Conservation (phyloP, 1,140 invertebrate genomes). For the Trichonephila clavipes region DNA sequence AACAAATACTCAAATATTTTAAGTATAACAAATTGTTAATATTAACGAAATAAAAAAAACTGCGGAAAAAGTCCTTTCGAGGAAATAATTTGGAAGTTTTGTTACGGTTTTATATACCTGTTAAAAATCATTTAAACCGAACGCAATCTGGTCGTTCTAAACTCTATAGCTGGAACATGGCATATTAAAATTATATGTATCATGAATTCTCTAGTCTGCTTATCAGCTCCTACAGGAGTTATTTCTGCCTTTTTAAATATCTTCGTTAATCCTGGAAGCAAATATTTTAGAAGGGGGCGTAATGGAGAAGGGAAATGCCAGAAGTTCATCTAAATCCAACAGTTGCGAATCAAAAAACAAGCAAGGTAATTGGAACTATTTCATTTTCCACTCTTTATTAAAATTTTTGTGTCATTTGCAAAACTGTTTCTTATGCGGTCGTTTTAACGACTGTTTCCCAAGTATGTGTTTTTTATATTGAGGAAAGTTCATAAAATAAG, state of each 20-base stretch:
- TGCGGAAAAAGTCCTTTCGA: not conserved
- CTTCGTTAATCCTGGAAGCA: constrained; percentile 57
- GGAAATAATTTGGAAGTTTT: constrained; percentile 1
- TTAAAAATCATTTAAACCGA: constrained; percentile 2
- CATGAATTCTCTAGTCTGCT: constrained; percentile 62
- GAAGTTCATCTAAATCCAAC: constrained; percentile 50
- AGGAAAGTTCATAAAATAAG: no score
- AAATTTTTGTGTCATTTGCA: no score
- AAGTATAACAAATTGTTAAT: not conserved
- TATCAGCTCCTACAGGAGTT: constrained; percentile 55
- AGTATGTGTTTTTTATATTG: no score
- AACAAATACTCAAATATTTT: not conserved
- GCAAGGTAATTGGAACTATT: constrained; percentile 39
- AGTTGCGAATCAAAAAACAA: constrained; percentile 58
- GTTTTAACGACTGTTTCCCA: no score
- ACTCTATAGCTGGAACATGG: constrained; percentile 54
- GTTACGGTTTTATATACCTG: not conserved
- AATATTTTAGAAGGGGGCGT: constrained; percentile 45
- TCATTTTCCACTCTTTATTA: not conserved
- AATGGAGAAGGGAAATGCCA: constrained; percentile 67
- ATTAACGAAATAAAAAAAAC: not conserved
- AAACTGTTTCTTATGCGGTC: no score
- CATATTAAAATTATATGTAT: constrained; percentile 60
- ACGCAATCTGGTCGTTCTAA: constrained; percentile 2
- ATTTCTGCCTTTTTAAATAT: constrained; percentile 7